phyloP scores from a whole-genome alignment of 2,797 vertebrate genomes.

The Neoniphon sammara region DNA sequence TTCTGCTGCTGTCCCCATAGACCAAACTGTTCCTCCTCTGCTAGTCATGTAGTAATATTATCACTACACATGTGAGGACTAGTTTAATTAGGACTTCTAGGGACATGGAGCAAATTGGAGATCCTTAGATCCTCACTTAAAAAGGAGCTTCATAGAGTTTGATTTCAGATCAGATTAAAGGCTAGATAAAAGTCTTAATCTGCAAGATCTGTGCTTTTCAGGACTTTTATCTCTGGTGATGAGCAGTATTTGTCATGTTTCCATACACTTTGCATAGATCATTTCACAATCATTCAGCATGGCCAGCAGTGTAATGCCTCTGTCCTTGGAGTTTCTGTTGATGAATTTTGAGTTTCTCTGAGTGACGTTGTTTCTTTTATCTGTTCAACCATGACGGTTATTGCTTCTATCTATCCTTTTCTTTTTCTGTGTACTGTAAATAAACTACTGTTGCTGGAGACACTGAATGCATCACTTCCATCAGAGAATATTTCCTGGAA shows the following conservation, averaged over 20 bases:
- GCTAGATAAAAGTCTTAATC: slow-evolving; percentile 24
- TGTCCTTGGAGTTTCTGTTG: neutral
- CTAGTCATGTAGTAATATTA: neutral
- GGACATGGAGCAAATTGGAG: too few species aligned
- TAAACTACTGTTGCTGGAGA: too few species aligned
- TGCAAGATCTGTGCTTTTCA: slow-evolving; percentile 34
- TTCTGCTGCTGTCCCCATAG: slow-evolving; percentile 13
- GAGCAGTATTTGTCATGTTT: slow-evolving; percentile 6
- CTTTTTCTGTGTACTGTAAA: neutral
- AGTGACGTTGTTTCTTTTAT: slow-evolving; percentile 5
- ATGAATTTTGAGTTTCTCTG: slow-evolving; percentile 7
- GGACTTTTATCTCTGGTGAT: slow-evolving; percentile 31
- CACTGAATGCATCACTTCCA: too few species aligned
- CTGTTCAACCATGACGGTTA: neutral
- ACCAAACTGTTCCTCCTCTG: slow-evolving; percentile 39
- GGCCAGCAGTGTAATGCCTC: neutral
- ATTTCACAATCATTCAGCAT: neutral
- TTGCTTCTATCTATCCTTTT: neutral
- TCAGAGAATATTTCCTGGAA: too few species aligned
- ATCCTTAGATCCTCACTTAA: too few species aligned
- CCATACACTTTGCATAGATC: slow-evolving; percentile 25
- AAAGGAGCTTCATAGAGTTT: too few species aligned
- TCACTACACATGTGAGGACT: neutral
- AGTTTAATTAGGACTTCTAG: neutral
- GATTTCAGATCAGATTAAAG: slow-evolving; percentile 4